Evolutionary conservation across 1,140 invertebrate genomes (phyloP), one percentile per base, ranked within the genome.

Genomic region (Mercenaria mercenaria): DNA sequence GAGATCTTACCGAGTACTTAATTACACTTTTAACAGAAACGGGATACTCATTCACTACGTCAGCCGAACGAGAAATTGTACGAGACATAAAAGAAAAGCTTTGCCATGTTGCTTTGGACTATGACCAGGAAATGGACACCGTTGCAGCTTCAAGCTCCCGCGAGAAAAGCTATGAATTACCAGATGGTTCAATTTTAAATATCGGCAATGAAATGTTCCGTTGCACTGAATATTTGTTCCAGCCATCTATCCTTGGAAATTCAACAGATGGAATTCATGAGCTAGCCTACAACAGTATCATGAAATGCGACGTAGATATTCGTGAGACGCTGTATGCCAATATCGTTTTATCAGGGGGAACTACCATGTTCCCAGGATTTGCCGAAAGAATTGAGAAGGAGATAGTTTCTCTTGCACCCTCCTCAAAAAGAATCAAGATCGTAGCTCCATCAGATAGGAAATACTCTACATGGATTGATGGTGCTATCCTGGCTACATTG

Each of bases 1-100:
- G 98, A 93, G 98, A 99, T 96, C 97, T 99, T 94, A 99, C 98
- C 93, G 98, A 99, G 96, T 99, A 99, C 77, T 84, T 94, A 15
- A 89, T 84, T 61, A 88, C 89, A 56, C 90, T 94, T 47, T 76
- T 93, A 15, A 81, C 83, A 32, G 91, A 93, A 69, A 43, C 90
- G 74, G 93, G 92, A 67, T 93, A 94, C 88, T 91, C 84, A 18
- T 94, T 94, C 88, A 94, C 92, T 43, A 99, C 98, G 96, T 99
- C 96, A 34, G 92, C 92, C 32, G 91, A 92, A 56, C 43, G 91
- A 87, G 92, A 92, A 91, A 93, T 93, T 52, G 92, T 93, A 18
- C 39, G 92, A 72, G 92, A 67, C 61, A 67, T 67, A 23, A 67
- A 67, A 29, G 61, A 67, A 32, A 67, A 67, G n/a, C n/a, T 67